Evolutionary conservation across 2,888 invertebrate species (phyloP).

Genomic region (Drosophila buzzatii): DNA sequence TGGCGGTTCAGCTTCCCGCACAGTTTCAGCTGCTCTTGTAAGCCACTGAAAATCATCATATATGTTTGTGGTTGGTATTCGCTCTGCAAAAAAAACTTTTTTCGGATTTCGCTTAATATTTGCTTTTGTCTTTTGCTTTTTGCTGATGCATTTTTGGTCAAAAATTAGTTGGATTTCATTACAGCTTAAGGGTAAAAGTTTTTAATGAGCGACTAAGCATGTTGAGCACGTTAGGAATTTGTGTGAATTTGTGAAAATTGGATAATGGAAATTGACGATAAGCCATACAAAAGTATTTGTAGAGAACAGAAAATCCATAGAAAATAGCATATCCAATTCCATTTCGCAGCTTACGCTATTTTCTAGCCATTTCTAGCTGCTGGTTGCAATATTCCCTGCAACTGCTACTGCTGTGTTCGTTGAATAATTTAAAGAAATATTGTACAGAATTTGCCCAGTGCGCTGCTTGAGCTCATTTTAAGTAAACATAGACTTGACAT

Average conservation of each 20-base stretch:
- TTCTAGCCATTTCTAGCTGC: not conserved
- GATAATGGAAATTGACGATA: not conserved
- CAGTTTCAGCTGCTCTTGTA: slow-evolving; percentile 10
- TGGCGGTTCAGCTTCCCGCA: slow-evolving; percentile 38
- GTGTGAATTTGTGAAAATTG: not conserved
- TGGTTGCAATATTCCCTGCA: slow-evolving; percentile 3
- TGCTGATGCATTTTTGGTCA: slow-evolving; percentile 15
- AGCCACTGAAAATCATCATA: not conserved
- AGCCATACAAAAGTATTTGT: not conserved
- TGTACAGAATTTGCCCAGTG: not conserved
- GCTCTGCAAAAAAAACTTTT: slow-evolving; percentile 50
- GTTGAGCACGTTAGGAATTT: not conserved
- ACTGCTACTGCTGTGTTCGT: slow-evolving; percentile 1
- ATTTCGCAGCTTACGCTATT: not conserved
- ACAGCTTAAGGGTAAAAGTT: not conserved
- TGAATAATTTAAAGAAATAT: slow-evolving; percentile 44
- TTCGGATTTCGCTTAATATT: slow-evolving; percentile 37
- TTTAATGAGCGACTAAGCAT: slow-evolving; percentile 1
- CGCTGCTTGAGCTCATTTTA: slow-evolving; percentile 28
- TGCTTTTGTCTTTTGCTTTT: slow-evolving; percentile 18
- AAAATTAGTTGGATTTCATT: slow-evolving; percentile 22
- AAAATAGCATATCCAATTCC: not conserved
- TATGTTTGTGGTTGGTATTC: slow-evolving; percentile 9
- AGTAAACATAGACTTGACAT: slow-evolving; percentile 58
- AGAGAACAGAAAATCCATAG: not conserved